phyloP scores from a whole-genome alignment of 92 coral and sea anemone genomes.

The Anthopleura xanthogrammica region DNA sequence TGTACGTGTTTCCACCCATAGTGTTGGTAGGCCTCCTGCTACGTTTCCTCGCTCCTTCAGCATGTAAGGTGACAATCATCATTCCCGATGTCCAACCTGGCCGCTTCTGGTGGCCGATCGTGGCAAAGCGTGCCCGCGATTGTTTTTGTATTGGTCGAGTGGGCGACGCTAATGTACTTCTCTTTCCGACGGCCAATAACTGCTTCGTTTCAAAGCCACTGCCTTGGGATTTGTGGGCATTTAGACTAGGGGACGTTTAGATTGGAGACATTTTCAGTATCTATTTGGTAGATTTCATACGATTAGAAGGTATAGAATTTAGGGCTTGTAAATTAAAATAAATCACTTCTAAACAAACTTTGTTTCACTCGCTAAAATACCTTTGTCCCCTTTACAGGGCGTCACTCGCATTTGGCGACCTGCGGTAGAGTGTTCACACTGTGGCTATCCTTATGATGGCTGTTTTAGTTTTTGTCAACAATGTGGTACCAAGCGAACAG shows the following conservation, averaged over 20 bases:
- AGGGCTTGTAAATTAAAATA: no score
- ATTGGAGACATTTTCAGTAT: no score
- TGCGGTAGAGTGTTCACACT: slow-evolving; percentile 18
- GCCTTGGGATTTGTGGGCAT: slow-evolving; percentile 41
- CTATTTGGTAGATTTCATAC: no score
- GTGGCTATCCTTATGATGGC: slow-evolving; percentile 25
- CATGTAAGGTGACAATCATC: slow-evolving; percentile 26
- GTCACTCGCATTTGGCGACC: slow-evolving; percentile 40
- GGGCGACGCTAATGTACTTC: slow-evolving; percentile 10
- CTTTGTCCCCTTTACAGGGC: not conserved
- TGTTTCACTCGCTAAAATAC: no score
- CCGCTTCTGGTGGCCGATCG: slow-evolving; percentile 57
- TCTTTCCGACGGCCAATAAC: slow-evolving; percentile 13
- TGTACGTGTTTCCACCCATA: slow-evolving; percentile 37
- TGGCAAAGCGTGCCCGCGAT: slow-evolving; percentile 27
- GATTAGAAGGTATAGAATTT: no score
- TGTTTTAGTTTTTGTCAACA: slow-evolving; percentile 35
- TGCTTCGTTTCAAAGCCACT: slow-evolving; percentile 21
- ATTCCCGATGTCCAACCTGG: slow-evolving; percentile 30
- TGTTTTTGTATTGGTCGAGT: slow-evolving; percentile 6
- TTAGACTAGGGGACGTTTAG: slow-evolving; percentile 18
- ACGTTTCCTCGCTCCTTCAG: slow-evolving; percentile 26
- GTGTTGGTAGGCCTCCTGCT: slow-evolving; percentile 36
- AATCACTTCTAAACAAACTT: no score
- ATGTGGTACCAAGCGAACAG: slow-evolving; percentile 6